Evolutionary conservation across 2,888 invertebrate species (phyloP).

Genomic region (Cylindroiulus punctatus): DNA sequence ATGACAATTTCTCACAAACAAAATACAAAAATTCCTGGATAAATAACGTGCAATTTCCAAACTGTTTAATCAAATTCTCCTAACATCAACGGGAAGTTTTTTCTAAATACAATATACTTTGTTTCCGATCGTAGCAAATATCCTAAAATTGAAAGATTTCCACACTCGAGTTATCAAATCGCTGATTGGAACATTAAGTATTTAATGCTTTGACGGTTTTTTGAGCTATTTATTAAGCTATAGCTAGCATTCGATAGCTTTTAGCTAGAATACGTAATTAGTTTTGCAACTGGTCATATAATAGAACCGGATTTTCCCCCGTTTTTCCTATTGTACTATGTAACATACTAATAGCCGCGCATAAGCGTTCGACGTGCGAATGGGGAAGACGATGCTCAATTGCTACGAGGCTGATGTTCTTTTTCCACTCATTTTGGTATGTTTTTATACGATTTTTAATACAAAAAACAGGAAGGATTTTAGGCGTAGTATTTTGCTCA

Average conservation of each 20-base stretch:
- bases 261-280: constrained; percentile 22
- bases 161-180: too few species aligned
- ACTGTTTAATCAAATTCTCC: too few species aligned
- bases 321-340: constrained; percentile 5
- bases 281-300: constrained; percentile 10
- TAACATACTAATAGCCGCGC: background rate
- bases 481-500: constrained; percentile 22
- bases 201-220: constrained; percentile 1
- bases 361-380: constrained; percentile 4
- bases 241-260: constrained; percentile 24
- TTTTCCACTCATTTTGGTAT: constrained; percentile 42
- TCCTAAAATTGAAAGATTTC: too few species aligned
- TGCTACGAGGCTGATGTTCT: constrained; percentile 19
- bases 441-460: constrained; percentile 41
- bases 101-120: too few species aligned
- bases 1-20: too few species aligned
- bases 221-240: constrained; percentile 38
- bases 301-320: constrained; percentile 28
- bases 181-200: background rate
- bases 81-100: too few species aligned
- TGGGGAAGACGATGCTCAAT: constrained; percentile 36
- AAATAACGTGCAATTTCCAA: too few species aligned
- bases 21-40: too few species aligned
- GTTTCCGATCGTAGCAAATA: too few species aligned
- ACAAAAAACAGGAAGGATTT: background rate